phyloP scores from a whole-genome alignment of 2,113 vertebrate species.

The Notechis scutatus region DNA sequence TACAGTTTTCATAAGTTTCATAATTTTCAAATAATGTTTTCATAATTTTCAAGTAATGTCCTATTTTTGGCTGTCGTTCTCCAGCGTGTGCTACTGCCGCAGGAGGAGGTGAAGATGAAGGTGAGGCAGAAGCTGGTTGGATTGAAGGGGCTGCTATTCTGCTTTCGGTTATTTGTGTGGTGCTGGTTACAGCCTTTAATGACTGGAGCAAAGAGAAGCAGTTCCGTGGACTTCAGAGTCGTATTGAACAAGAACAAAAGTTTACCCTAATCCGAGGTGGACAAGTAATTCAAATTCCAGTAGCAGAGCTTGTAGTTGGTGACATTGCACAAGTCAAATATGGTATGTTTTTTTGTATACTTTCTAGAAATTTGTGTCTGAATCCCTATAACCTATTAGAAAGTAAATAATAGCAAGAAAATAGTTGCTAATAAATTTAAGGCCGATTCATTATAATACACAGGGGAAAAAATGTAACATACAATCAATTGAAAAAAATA shows the following conservation, averaged over 20 bases:
- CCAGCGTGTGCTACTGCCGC: constrained; percentile 80
- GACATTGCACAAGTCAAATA: constrained; percentile 98
- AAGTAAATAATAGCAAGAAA: not conserved
- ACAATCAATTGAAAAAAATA: not conserved
- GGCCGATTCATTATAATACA: not conserved
- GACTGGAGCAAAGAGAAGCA: constrained; percentile 99
- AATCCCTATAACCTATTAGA: not conserved
- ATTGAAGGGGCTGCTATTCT: constrained; percentile 97
- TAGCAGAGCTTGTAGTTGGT: constrained; percentile 92
- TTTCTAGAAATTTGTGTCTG: not conserved
- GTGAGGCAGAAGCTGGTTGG: constrained; percentile 94
- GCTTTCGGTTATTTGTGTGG: constrained; percentile 94
- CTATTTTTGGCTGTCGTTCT: not conserved
- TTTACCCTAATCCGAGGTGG: constrained; percentile 90
- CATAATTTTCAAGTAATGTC: not conserved
- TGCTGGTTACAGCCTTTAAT: constrained; percentile 97
- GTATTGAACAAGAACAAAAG: constrained; percentile 99
- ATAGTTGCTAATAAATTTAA: not conserved
- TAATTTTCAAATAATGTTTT: not conserved
- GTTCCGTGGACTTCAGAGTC: constrained; percentile 95
- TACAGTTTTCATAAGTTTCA: not conserved
- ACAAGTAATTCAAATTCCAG: constrained; percentile 93
- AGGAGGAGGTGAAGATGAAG: constrained; percentile 87
- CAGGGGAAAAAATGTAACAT: not conserved
- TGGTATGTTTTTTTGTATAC: constrained; percentile 68